Base-by-base conservation (phyloP, 2,888 invertebrate species). In the Choreutis nemorana region DNA sequence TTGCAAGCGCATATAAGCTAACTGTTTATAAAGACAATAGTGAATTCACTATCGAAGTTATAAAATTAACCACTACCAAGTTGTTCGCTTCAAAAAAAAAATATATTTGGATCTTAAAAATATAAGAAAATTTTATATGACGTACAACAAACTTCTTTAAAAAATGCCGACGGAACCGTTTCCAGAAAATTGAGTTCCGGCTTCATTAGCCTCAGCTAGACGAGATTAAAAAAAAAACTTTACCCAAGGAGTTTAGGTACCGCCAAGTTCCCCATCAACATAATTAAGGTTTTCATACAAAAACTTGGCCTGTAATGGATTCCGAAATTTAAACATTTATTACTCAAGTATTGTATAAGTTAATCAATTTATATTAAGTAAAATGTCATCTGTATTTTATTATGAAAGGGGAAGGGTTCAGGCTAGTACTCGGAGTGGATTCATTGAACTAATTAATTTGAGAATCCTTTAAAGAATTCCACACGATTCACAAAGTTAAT, bases 221-320 rank as follows among this genome's bases (percentile, higher is more conserved):
- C 51, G 55, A 45, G 51, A 24, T 27, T 30, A 14, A 23, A 28
- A 55, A 57, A 54, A 55, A 62, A 63, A 57, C 50, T 58, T 66
- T 62, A 64, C 55, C 56, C 53, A 62, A 66, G 59, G 51, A 67
- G 57, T 66, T 72, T 61, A 61, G 57, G 52, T 49, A 36, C 50
- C 43, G 67, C 58, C 58, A 63, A 71, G 67, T 66, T 72, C 67
- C 56, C 68, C 72, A 73, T 73, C 72, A 72, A 65, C 68, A 61
- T 67, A 71, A 72, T 73, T 63, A 71, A 70, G 67, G 66, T 66
- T 63, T 64, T 66, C 66, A 68, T 68, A 68, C 64, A 64, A 59
- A 65, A 73, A 71, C 62, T 75, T 71, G 50, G 48, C 45, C 48
- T 45, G n/a, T 71, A 72, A 73, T 72, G 73, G 73, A 68, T 73